Evolutionary conservation across 2,113 vertebrate genomes (phyloP).

Genomic region (Burhinus bistriatus): DNA sequence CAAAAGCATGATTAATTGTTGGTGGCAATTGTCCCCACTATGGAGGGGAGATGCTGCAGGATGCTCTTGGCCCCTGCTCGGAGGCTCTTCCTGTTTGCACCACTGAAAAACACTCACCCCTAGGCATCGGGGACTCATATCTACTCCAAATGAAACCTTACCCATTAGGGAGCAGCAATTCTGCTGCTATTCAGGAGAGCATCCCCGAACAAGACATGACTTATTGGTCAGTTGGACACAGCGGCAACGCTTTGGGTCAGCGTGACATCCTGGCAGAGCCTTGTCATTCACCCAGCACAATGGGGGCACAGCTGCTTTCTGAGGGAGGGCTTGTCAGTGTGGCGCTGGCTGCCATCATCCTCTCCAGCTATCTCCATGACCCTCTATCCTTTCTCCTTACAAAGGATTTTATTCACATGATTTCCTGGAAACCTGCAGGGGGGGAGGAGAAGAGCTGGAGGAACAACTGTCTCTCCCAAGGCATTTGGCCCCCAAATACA

Average conservation of each 20-base stretch:
- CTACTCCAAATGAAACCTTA: background rate
- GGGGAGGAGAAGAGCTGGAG: background rate
- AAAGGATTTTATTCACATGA: background rate
- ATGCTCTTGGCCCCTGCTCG: background rate
- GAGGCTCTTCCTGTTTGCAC: background rate
- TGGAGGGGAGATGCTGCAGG: background rate
- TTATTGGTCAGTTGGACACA: background rate
- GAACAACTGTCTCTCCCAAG: background rate
- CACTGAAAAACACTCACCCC: background rate
- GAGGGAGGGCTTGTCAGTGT: background rate
- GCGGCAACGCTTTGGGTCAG: background rate
- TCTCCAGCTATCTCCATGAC: background rate
- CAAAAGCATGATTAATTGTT: background rate
- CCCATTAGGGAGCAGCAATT: background rate
- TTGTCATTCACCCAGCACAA: background rate
- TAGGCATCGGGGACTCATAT: background rate
- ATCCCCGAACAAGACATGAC: background rate
- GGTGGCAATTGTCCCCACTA: background rate
- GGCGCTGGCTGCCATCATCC: background rate
- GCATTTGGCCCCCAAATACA: background rate
- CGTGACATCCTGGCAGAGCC: background rate
- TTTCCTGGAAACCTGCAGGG: background rate
- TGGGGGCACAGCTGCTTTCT: background rate
- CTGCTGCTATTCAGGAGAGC: background rate
- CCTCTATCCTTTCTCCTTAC: background rate